phyloP scores from a whole-genome alignment of 2,797 vertebrate species.

The Setipinna tenuifilis region DNA sequence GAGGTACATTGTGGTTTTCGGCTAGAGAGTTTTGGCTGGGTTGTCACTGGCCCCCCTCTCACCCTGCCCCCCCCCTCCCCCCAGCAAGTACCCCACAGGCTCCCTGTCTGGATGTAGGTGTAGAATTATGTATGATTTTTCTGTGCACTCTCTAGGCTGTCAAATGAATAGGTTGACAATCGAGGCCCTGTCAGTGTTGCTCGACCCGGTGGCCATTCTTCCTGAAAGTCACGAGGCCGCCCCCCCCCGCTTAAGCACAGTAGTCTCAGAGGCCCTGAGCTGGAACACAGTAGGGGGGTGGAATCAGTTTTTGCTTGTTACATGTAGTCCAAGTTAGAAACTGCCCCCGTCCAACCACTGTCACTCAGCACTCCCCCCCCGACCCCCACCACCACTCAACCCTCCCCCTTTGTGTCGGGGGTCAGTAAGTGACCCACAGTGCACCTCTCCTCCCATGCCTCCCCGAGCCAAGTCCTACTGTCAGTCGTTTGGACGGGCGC shows the following conservation, averaged over 20 bases:
- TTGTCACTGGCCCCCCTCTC: background rate
- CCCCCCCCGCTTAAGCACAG: background rate
- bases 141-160: too few species aligned
- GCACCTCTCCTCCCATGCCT: constrained; percentile 49
- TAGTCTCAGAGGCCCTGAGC: background rate
- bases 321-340: constrained; percentile 25
- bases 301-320: constrained; percentile 32
- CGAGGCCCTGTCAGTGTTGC: background rate
- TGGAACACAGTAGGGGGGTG: background rate
- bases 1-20: background rate
- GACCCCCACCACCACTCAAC: constrained; percentile 1
- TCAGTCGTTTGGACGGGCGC: constrained; percentile 41
- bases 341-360: background rate
- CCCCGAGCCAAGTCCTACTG: constrained; percentile 47
- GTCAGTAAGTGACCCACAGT: constrained; percentile 45
- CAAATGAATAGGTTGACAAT: constrained; percentile 32
- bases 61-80: constrained; percentile 36
- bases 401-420: constrained; percentile 41
- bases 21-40: background rate
- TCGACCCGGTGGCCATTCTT: background rate
- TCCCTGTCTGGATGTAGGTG: constrained; percentile 15
- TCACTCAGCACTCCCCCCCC: background rate
- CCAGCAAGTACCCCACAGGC: background rate
- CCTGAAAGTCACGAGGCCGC: background rate
- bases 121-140: too few species aligned